Evolutionary conservation across 2,888 invertebrate genomes (phyloP).

Genomic region (Platycheirus rosarum): DNA sequence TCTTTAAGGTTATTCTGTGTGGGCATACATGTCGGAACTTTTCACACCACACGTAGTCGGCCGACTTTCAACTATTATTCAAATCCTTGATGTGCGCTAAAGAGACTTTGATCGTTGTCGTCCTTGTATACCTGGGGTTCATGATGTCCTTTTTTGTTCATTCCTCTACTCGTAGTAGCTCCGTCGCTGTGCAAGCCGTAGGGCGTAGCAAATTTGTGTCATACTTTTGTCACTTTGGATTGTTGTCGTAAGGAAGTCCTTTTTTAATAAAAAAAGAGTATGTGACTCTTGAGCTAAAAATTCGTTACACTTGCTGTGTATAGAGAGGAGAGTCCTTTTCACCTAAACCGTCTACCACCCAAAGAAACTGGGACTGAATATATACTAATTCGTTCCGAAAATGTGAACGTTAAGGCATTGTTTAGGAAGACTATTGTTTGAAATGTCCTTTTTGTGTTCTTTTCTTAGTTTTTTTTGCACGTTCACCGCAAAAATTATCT

Average conservation of each 20-base stretch:
- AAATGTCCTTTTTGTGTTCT: constrained; percentile 31
- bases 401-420: constrained; percentile 56
- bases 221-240: constrained; percentile 62
- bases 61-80: constrained; percentile 59
- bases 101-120: constrained; percentile 34
- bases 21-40: constrained; percentile 46
- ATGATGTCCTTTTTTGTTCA: constrained; percentile 29
- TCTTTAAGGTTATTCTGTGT: constrained; percentile 36
- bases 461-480: constrained; percentile 40
- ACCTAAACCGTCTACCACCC: constrained; percentile 34
- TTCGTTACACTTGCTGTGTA: constrained; percentile 72
- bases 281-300: constrained; percentile 39
- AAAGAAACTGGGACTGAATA: constrained; percentile 17
- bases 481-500: constrained; percentile 72
- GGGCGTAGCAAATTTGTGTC: constrained; percentile 66
- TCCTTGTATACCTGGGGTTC: constrained; percentile 45
- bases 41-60: constrained; percentile 58
- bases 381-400: constrained; percentile 64
- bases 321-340: constrained; percentile 35
- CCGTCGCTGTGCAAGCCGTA: background rate
- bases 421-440: constrained; percentile 17
- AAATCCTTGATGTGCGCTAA: constrained; percentile 55
- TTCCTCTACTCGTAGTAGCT: no score
- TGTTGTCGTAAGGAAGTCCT: constrained; percentile 36
- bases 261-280: constrained; percentile 39